Evolutionary conservation across 2,888 invertebrate species (phyloP), one percentile per base, ranked within the genome.

Genomic region (Horisme vitalbata): DNA sequence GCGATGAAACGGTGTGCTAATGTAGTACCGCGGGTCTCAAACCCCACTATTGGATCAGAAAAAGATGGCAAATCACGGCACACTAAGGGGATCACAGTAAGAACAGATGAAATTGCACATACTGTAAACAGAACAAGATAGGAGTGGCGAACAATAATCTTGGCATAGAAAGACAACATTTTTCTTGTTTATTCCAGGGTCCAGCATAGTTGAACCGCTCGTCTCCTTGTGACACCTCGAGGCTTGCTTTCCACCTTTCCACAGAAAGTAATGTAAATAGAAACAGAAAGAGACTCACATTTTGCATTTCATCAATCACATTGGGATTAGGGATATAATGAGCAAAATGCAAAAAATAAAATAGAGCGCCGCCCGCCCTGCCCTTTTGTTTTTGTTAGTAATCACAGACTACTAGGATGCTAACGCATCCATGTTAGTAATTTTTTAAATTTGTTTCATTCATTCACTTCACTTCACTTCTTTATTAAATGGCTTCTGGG

Each of bases 21-120:
- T 30, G 91, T 86, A 1, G 97, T 98, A n/a, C 97, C 97, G 53
- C 98, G 92, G 8, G 97, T 95, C 78, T 97, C 97, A 83, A 98
- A 98, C 3, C 98, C 98, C 93, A 97, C 84, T 70, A 95, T 93
- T 13, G 97, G 97, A 79, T 97, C 96, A 56, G 94, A 93, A 84
- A 98, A 97, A 76, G 95, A 94, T 23, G 97, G 97, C 26, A 85
- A 60, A 14, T 76, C 69, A 65, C 75, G 86, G 59, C 74, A 85
- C 48, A 86, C 62, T 28, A 90, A 59, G 1, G 90, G 88, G 38
- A 90, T 74, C 33, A 87, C 73, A 44, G 88, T 85, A 9, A 89
- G 75, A 51, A 78, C 57, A 24, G 84, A 83, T 38, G 82, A 85
- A 53, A 88, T 71, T 46, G 75, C 68, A 67, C 79, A 76, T 65